phyloP scores from a whole-genome alignment of 2,797 vertebrate genomes.

The Melanotaenia pygmaea region DNA sequence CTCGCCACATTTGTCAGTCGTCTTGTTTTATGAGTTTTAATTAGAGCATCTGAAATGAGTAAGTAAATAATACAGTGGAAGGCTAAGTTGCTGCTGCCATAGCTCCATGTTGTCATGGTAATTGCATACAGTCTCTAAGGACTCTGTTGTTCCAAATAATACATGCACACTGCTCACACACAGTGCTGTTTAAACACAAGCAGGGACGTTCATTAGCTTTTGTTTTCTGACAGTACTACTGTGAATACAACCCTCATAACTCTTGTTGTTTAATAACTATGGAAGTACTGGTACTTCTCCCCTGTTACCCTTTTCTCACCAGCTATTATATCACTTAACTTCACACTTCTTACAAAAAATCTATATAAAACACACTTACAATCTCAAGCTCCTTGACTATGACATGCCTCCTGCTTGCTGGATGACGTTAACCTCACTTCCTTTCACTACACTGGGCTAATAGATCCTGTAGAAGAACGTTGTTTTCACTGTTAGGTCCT shows the following conservation, averaged over 20 bases:
- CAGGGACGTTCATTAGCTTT: constrained; percentile 11
- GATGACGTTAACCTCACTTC: neutral
- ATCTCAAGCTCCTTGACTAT: constrained; percentile 14
- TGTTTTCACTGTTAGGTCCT: neutral
- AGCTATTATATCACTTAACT: constrained; percentile 35
- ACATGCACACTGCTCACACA: constrained; percentile 17
- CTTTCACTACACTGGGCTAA: neutral
- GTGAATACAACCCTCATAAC: constrained; percentile 24
- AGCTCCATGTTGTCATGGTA: constrained; percentile 57
- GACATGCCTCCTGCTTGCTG: neutral
- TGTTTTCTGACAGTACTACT: neutral
- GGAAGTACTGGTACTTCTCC: neutral
- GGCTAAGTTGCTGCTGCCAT: constrained; percentile 17
- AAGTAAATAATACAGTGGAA: constrained; percentile 18
- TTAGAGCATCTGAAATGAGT: neutral
- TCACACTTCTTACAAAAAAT: constrained; percentile 1
- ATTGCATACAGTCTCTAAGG: constrained; percentile 48
- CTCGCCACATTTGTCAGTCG: neutral
- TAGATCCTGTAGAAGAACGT: neutral
- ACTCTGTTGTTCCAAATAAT: constrained; percentile 47
- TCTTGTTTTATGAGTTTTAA: neutral
- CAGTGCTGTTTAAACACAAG: constrained; percentile 8
- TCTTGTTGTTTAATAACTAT: neutral
- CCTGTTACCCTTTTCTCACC: constrained; percentile 8
- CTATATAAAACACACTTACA: neutral